Conservation (phyloP, 2,113 vertebrate species). For the Menura novaehollandiae region DNA sequence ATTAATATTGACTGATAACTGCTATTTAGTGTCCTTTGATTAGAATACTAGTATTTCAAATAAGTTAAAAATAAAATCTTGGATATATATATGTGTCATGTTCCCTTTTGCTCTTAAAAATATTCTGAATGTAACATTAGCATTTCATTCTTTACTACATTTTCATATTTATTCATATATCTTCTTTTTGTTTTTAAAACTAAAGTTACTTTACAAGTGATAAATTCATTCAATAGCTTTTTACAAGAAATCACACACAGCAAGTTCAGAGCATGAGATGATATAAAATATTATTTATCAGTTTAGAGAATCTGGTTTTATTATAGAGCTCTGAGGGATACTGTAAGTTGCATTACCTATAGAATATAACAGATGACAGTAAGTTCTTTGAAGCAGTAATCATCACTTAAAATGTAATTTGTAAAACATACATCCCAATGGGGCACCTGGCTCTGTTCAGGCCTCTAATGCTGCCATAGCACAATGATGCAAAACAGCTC, state of each 20-base stretch:
- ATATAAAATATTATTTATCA: neutral
- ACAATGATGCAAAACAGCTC: neutral
- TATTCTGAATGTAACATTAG: neutral
- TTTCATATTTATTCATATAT: neutral
- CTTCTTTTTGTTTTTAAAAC: neutral
- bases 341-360: neutral
- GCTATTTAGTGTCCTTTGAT: neutral
- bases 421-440: neutral
- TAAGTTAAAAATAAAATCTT: neutral
- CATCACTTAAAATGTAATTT: neutral
- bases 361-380: neutral
- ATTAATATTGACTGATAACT: neutral
- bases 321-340: neutral
- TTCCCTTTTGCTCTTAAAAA: neutral
- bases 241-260: neutral
- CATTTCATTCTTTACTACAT: neutral
- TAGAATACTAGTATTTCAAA: neutral
- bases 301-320: neutral
- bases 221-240: neutral
- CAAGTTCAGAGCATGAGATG: neutral
- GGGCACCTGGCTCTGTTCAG: neutral
- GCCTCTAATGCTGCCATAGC: neutral
- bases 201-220: neutral
- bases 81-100: neutral
- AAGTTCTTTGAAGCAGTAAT: neutral